phyloP scores from a whole-genome alignment of 1,140 invertebrate genomes.

The Heterodera carotae region DNA sequence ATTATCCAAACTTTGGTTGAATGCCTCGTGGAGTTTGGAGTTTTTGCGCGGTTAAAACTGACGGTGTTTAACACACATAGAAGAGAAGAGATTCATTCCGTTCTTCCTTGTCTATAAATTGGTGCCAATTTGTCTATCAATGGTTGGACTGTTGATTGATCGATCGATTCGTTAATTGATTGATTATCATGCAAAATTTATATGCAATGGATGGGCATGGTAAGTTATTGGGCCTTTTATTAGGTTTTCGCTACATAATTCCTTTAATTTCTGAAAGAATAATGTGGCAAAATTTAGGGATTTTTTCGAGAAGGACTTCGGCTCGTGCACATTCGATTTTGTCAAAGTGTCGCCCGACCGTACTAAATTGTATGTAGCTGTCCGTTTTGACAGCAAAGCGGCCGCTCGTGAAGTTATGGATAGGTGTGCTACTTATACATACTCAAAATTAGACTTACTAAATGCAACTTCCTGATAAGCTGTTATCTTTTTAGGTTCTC shows the following conservation, averaged over 20 bases:
- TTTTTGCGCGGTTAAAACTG: not conserved
- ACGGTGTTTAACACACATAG: not conserved
- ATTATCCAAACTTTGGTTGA: not conserved
- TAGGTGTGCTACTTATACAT: not conserved
- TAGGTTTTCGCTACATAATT: too few species aligned
- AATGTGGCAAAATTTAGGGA: conserved; percentile 35
- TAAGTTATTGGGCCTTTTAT: not conserved
- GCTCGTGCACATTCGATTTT: conserved; percentile 50
- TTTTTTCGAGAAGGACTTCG: conserved; percentile 48
- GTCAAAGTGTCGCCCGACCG: conserved; percentile 43
- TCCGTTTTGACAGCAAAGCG: conserved; percentile 41
- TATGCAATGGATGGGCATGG: not conserved
- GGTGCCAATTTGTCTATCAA: not conserved
- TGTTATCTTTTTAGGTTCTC: conserved; percentile 44
- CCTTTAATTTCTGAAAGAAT: conserved; percentile 9
- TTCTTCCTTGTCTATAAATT: not conserved
- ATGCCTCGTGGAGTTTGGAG: not conserved
- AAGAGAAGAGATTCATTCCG: not conserved
- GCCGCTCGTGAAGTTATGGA: conserved; percentile 36
- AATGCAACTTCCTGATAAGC: not conserved
- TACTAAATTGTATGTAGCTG: conserved; percentile 37
- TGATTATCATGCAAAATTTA: not conserved
- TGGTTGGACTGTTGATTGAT: not conserved
- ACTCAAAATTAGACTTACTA: not conserved
- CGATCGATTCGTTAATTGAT: not conserved